These are phyloP conservation scores for Abramis brama DNA, from an alignment of 2,113 vertebrate genomes.

Conservation along the genomic window DNA sequence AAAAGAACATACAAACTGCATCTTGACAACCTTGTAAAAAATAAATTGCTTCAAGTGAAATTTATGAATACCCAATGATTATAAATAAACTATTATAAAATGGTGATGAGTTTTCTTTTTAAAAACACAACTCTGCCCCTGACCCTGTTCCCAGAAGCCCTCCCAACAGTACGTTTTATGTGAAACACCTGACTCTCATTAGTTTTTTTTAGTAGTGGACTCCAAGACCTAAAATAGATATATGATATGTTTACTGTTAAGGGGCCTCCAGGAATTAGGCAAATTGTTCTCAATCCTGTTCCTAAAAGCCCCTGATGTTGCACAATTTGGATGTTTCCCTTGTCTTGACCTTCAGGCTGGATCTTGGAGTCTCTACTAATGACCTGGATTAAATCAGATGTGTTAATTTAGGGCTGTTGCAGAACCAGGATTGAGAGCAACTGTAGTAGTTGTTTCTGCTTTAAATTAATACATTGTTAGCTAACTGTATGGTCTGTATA, in stretches of 20 bases:
- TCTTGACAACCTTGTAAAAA: background rate
- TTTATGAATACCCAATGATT: background rate
- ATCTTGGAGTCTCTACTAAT: background rate
- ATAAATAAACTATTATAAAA: slow-evolving; percentile 15
- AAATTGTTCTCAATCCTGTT: background rate
- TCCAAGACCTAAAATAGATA: background rate
- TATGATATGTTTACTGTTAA: background rate
- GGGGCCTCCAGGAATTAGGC: background rate
- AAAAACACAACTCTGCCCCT: background rate
- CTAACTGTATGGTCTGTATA: no score
- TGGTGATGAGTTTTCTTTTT: background rate
- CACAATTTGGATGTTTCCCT: background rate
- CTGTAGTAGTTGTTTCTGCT: no score
- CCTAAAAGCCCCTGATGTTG: background rate
- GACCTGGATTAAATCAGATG: background rate
- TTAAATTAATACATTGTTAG: no score
- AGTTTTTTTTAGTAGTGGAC: background rate
- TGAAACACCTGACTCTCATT: background rate
- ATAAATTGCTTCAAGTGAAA: background rate
- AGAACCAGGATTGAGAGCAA: background rate
- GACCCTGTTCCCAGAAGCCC: background rate
- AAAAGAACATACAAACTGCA: background rate
- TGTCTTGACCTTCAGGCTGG: background rate
- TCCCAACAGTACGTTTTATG: background rate
- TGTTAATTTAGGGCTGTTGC: background rate